A percentile compares a stretch with the other conserved stretches of the same genome.
phyloP scores from a whole-genome alignment of 2,888 invertebrate species.

The Tenthredo notha region DNA sequence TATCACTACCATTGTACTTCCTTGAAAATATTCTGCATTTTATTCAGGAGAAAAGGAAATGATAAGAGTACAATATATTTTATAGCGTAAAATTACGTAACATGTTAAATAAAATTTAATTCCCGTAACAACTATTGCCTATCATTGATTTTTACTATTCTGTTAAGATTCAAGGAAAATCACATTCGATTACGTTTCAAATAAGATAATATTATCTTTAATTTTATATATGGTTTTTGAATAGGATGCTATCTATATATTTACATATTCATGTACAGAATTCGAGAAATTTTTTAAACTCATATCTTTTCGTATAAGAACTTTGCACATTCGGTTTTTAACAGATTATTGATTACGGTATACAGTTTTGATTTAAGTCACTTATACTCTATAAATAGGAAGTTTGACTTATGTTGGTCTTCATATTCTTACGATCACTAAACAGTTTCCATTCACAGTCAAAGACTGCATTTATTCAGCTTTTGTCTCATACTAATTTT shows the following conservation, averaged over 20 bases:
- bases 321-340: background rate
- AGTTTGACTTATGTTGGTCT: conserved; percentile 32
- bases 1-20: conserved; percentile 42
- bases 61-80: background rate
- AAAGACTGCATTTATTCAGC: background rate
- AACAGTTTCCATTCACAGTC: background rate
- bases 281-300: background rate
- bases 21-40: conserved; percentile 8
- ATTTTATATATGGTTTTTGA: background rate
- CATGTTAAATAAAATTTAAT: background rate
- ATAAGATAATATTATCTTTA: background rate
- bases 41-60: background rate
- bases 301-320: background rate
- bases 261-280: conserved; percentile 9
- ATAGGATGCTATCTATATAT: conserved; percentile 17
- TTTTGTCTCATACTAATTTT: conserved; percentile 5
- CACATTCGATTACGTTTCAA: background rate
- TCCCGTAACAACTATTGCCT: background rate
- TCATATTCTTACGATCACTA: background rate
- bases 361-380: conserved; percentile 5
- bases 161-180: background rate
- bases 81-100: background rate
- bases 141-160: background rate
- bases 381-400: conserved; percentile 21
- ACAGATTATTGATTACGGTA: background rate